Base-by-base conservation (phyloP, 92 coral and sea anemone species). In the Palythoa grandis region DNA sequence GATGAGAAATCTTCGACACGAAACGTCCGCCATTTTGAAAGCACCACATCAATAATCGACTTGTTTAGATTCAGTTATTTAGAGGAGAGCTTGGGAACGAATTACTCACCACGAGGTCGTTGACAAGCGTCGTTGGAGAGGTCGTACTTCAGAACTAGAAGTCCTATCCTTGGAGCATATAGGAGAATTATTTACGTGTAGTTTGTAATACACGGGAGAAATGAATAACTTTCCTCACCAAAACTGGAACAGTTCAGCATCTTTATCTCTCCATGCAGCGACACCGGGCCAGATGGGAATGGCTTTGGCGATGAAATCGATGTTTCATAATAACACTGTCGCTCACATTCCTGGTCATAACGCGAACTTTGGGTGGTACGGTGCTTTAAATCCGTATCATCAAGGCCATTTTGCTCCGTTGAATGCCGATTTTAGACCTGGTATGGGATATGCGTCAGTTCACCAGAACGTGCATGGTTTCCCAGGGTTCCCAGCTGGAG, bases 151-250 rank as follows among this genome's bases (percentile, higher is more conserved):
- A 5, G 54, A 23, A 5, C 37, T 17, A 60, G 23, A 16, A 12
- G 24, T 15, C 14, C 17, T 20, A 12, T 15, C 22, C 5, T 58
- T 12, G 4, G 4, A 40, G 13, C 25, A 16, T 75, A 20, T 50
- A 76, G n/a, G 38, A 11, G 20, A 1, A 4, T 40, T 38, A 72
- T 61, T 19, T 61, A 17, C 52, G 29, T 43, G 9, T 22, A 6
- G 12, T 48, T 72, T 72, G 15, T 11, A 5, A 69, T 4, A 9
- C 48, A 69, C 74, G 43, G 19, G 20, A 17, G 16, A 79, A 39
- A 94, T 94, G 98, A 78, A 91, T 52, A 92, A 91, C 58, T 74
- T 92, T 13, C 98, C 98, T 0, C 92, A 85, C n/a, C 95, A 93
- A 54, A 92, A 86, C 82, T 92, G 92, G 87, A 90, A 58, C 82